A percentile compares a stretch with the other conserved stretches of the same genome.
These are phyloP conservation scores for Planococcus citri DNA, from an alignment of 1,140 invertebrate species.

Conservation along the genomic window DNA sequence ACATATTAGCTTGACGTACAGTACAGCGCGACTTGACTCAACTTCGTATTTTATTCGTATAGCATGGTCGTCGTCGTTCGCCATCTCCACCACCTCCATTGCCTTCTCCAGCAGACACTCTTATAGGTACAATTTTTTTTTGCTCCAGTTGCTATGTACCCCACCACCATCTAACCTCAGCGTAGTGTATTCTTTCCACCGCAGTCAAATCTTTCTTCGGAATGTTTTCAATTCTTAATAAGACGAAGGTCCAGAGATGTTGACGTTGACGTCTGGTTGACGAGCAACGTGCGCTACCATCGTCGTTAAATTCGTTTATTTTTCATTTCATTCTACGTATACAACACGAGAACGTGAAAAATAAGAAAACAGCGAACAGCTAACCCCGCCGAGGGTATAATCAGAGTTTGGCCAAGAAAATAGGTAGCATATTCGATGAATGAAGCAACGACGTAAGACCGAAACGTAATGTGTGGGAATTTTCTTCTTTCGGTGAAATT, in stretches of 20 bases:
- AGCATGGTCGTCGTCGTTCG: background rate
- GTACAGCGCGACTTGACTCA: background rate
- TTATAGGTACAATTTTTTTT: slow-evolving; percentile 4
- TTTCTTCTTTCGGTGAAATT: no score
- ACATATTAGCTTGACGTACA: background rate
- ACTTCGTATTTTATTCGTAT: background rate
- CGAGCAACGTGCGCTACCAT: no score
- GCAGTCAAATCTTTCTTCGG: background rate
- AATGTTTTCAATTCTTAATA: slow-evolving; percentile 8
- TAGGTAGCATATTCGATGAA: no score
- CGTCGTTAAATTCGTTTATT: no score
- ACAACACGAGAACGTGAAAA: no score
- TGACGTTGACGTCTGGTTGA: background rate
- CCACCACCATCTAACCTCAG: background rate
- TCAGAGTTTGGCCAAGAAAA: no score
- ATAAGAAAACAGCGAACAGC: no score
- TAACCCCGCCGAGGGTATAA: no score
- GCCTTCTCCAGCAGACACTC: background rate
- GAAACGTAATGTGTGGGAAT: no score
- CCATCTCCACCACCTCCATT: background rate
- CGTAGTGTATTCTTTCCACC: no score
- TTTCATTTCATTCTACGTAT: no score
- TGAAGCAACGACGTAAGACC: no score
- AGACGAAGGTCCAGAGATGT: background rate
- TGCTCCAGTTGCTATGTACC: background rate